phyloP scores from a whole-genome alignment of 30 jellyfish, hydroid and myxozoan species.

The Mastigias papua region DNA sequence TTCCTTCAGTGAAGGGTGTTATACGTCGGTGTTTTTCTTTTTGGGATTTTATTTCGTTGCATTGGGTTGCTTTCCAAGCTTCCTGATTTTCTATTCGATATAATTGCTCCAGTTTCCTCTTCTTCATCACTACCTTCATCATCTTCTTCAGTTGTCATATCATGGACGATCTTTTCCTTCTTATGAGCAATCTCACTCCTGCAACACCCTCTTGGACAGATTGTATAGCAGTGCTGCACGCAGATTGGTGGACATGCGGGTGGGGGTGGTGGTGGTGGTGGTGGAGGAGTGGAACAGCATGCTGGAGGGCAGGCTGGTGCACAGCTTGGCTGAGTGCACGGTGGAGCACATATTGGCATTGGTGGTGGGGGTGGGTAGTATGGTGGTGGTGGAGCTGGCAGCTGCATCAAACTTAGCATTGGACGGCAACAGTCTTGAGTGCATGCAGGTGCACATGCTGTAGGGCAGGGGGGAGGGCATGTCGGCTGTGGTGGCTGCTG shows the following conservation, averaged over 20 bases:
- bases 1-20: conserved; percentile 28
- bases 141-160: conserved; percentile 6
- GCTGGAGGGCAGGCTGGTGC: conserved; percentile 95
- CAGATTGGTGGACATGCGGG: conserved; percentile 83
- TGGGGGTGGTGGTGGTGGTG: conserved; percentile 93
- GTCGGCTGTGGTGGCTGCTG: conserved; percentile 74
- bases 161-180: conserved; percentile 56
- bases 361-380: conserved; percentile 66
- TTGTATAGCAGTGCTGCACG: conserved; percentile 71
- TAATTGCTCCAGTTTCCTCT: conserved; percentile 62
- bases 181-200: conserved; percentile 55
- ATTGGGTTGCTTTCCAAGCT: conserved; percentile 56
- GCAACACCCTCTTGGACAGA: conserved; percentile 81
- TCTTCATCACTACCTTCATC: conserved; percentile 28
- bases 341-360: conserved; percentile 66
- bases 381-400: conserved; percentile 93
- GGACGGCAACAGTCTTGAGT: conserved; percentile 91
- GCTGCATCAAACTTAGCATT: conserved; percentile 59
- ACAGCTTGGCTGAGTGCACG: conserved; percentile 82
- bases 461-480: conserved; percentile 88
- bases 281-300: conserved; percentile 82
- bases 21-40: conserved; percentile 57
- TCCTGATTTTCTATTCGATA: conserved; percentile 56
- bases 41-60: conserved; percentile 74
- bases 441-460: conserved; percentile 96